Base-by-base conservation (phyloP, 2,797 vertebrate genomes). In the Pseudomugil tenellus region DNA sequence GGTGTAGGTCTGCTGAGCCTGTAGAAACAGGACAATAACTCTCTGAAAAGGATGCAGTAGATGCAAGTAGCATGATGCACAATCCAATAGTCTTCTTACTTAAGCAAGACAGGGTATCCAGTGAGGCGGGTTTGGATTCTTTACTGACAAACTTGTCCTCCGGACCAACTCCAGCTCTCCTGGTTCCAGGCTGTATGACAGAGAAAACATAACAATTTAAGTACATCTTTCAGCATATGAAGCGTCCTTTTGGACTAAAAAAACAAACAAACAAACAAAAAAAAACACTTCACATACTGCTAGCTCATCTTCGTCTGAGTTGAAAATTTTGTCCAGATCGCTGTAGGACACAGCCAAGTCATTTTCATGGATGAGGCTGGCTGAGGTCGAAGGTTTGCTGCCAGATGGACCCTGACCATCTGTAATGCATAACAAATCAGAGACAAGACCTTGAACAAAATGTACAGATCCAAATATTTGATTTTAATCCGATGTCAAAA, bases 1-100 rank as follows among this genome's bases (percentile, higher is more conserved):
- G 96, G 90, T 97, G 96, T 86, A 99, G 95, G 92, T 99, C 98
- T 84, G 95, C 98, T 81, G 97, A 96, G 87, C 96, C 98, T 98
- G 73, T 46, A 77, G 25, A 70, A 67, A 23, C 21, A 49, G 25
- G 10, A 17, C 12, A 28, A 28, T 52, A 26, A 52, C 28, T 52
- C 51, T 52, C 25, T 28, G 23, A 8, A 52, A 52, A 52, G n/a
- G 13, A 29, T 28, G 48, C 12, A 13, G 5, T n/a, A n/a, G n/a
- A n/a, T n/a, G n/a, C n/a, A 66, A 51, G 23, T n/a, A 32, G 1
- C 2, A 56, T 1, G 25, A 51, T 16, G 12, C 2, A 41, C 4
- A 39, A 43, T 6, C 11, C n/a, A n/a, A 81, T 6, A 0, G 29
- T 58, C 70, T 84, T 61, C 96, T 94, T 96, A 98, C 96, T 98